phyloP scores from a whole-genome alignment of 2,113 vertebrate species.

The Muntiacus muntjak region DNA sequence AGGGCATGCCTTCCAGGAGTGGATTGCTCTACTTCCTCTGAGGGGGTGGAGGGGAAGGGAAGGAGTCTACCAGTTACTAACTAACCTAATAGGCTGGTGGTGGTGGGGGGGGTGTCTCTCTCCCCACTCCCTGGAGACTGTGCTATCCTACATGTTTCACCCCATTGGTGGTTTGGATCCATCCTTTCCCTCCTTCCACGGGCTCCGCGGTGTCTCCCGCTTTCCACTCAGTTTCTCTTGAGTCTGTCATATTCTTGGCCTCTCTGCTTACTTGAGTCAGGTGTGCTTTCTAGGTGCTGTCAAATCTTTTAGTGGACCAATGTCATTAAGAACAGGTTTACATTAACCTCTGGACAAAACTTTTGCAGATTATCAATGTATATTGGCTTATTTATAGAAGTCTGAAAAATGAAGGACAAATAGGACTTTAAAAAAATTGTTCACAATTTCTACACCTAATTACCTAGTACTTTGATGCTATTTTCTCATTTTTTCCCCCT shows the following conservation, averaged over 20 bases:
- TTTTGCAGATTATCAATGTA: background rate
- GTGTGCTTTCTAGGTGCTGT: background rate
- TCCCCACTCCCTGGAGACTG: background rate
- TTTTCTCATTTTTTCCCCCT: background rate
- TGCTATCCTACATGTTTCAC: background rate
- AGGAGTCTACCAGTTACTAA: slow-evolving; percentile 4
- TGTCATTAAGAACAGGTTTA: background rate
- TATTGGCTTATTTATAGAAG: slow-evolving; percentile 10
- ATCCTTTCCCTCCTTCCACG: background rate
- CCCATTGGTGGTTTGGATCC: background rate
- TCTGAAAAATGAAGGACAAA: background rate
- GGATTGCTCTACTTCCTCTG: background rate
- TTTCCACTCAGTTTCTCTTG: background rate
- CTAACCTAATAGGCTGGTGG: background rate
- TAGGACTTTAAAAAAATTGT: background rate
- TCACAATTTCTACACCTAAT: background rate
- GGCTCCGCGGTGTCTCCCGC: background rate
- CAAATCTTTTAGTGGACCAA: background rate
- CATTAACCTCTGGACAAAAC: background rate
- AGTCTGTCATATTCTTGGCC: background rate
- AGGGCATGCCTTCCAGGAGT: background rate
- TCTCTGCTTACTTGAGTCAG: background rate
- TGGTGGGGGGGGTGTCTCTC: background rate
- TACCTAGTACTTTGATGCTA: background rate
- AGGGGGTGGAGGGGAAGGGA: background rate